Conservation (phyloP, 1,140 invertebrate species). For the Chrysomallon squamiferum region DNA sequence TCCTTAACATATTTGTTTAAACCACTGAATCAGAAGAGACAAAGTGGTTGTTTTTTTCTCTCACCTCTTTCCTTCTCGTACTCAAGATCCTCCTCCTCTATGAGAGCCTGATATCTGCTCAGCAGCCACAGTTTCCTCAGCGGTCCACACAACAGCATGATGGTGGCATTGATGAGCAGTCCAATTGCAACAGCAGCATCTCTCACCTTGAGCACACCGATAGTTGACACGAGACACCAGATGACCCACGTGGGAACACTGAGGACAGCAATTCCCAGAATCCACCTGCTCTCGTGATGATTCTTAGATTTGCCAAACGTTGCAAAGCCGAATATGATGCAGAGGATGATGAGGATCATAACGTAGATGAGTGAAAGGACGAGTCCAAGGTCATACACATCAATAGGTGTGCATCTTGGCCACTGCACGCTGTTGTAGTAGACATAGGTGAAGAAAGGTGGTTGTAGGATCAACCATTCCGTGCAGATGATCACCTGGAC, state of each 20-base stretch:
- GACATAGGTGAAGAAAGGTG: conserved; percentile 40
- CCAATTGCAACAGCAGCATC: conserved; percentile 60
- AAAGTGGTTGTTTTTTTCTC: conserved; percentile 14
- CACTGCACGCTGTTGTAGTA: conserved; percentile 50
- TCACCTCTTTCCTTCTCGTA: background rate
- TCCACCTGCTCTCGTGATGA: conserved; percentile 63
- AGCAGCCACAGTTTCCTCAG: conserved; percentile 62
- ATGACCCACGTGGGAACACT: conserved; percentile 61
- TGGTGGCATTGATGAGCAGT: conserved; percentile 57
- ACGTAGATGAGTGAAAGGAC: conserved; percentile 65
- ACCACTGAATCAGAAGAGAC: too few relatives aligned
- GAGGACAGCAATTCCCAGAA: conserved; percentile 59
- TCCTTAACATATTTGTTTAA: too few relatives aligned
- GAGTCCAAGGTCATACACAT: conserved; percentile 63
- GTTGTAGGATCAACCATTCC: conserved; percentile 64
- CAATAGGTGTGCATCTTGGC: conserved; percentile 51
- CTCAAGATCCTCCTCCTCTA: conserved; percentile 44
- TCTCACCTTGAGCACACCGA: conserved; percentile 52
- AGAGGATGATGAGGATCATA: conserved; percentile 64
- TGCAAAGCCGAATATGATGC: conserved; percentile 57
- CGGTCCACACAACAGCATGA: conserved; percentile 59
- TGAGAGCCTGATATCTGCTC: conserved; percentile 44
- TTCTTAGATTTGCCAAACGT: conserved; percentile 34
- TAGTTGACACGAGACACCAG: conserved; percentile 62
- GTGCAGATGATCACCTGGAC: conserved; percentile 64